Evolutionary conservation across 1,140 invertebrate genomes (phyloP), one percentile per base, ranked within the genome.

Genomic region (Eriosoma lanigerum): DNA sequence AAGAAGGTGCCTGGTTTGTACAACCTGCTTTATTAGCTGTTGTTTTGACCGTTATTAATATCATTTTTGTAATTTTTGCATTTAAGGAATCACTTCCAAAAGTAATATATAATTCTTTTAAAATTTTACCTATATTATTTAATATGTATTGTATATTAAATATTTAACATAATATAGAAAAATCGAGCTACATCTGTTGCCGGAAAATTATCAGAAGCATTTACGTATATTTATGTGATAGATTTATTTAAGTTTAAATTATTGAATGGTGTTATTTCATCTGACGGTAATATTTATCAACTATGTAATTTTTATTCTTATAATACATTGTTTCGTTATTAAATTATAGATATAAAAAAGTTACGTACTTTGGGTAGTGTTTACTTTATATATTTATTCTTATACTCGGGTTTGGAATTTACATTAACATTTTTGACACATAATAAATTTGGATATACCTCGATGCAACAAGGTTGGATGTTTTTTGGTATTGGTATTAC

Each of bases 381-480:
- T 26, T 98, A 98, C 86, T 99, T 99, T 85, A 85, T 97, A 1
- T 99, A 98, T 86, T 88, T 99, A 56, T 97, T 99, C 84, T 88
- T 99, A 29, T 99, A 98, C 85, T 98, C 97, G 80, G 97, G 97
- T 1, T 87, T 99, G 50, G 98, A 99, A 87, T 99, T 98, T 85
- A 99, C 97, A 1, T 87, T 99, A 44, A 98, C 96, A 54, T 99
- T 99, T 87, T 88, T 99, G 44, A 98, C 96, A 64, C 96, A 98
- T 88, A 91, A 96, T 83, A 90, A 93, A 60, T 98, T 99, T 85
- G 88, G 92, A 48, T 99, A 96, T 85, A 92, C 91, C 46, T 94
- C 95, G 44, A 96, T 97, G 91, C 93, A 98, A 85, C 97, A 99
- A 88, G 98, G 97, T 10, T 96, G 93, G 89, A 98, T 99, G 95